Conservation (phyloP, 2,113 vertebrate species). For the Hirundichthys speculiger region DNA sequence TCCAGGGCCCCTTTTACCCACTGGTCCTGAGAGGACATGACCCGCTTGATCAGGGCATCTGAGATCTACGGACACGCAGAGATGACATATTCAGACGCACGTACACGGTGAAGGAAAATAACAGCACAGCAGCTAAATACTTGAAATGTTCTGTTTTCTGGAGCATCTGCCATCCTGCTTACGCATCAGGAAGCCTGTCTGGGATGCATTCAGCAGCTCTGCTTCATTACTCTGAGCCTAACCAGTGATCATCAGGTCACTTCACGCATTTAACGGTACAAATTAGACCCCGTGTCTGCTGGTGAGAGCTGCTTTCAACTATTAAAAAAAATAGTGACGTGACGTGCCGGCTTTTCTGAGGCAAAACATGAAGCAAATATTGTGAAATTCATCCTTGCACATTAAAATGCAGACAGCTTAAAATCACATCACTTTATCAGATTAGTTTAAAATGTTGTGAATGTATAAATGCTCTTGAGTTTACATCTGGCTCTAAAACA, state of each 20-base stretch:
- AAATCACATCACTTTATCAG: too few species aligned
- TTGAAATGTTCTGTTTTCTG: too few species aligned
- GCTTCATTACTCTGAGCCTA: constrained; percentile 26
- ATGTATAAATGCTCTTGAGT: constrained; percentile 3
- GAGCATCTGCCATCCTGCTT: too few species aligned
- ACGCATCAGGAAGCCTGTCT: too few species aligned
- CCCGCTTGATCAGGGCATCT: constrained; percentile 94
- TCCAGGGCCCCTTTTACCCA: constrained; percentile 98
- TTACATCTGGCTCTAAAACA: background rate
- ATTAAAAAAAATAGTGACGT: too few species aligned
- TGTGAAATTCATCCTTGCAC: background rate
- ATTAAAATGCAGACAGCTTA: background rate
- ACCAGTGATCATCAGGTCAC: constrained; percentile 16
- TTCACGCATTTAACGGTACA: constrained; percentile 57
- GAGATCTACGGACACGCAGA: constrained; percentile 85
- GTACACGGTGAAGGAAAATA: too few species aligned
- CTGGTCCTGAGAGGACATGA: constrained; percentile 94
- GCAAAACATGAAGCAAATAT: background rate
- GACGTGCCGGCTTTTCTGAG: background rate
- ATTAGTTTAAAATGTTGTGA: background rate
- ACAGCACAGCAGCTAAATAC: too few species aligned
- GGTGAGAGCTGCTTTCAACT: constrained; percentile 15
- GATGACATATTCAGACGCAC: background rate
- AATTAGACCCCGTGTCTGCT: constrained; percentile 19
- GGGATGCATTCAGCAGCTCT: background rate